Base-by-base conservation (phyloP, 2,113 vertebrate genomes). In the Podocnemis expansa region DNA sequence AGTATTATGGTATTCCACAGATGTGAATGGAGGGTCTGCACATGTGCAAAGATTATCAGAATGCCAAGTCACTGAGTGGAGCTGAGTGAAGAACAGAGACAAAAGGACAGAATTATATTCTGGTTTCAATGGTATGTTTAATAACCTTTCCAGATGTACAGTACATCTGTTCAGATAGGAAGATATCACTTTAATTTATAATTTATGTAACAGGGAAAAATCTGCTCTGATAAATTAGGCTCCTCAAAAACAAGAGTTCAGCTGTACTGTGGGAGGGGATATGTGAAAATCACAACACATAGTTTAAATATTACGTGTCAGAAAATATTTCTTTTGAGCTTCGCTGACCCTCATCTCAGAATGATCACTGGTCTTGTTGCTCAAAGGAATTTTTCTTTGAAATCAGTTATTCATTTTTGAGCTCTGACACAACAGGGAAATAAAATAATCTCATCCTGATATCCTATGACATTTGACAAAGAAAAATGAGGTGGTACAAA, bases 391-490 rank as follows among this genome's bases (percentile, higher is more conserved):
- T 95, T 96, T 88, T 84, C 92, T 97, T 96, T 95, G 95, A 95
- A 96, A 96, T 82, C 92, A 95, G 78, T 96, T 97, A 93, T 79
- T 94, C 91, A 88, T 96, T 96, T 90, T 93, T 94, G 92, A 96
- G 82, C 92, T 80, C 86, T 93, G 34, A 95, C 95, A 89, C 89
- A 96, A 95, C 89, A 52, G 92, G 91, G 38, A 93, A 95, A 96
- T 91, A 84, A 93, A 92, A 93, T 96, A 94, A 97, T 96, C 96
- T 96, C 95, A 97, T 94, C 94, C 94, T 85, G 88, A 96, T 97
- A 95, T 97, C 94, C 96, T 82, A 84, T 84, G 96, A 88, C 80
- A 91, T 97, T 96, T 91, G 91, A 89, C 82, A 82, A 84, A 87
- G 79, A 43, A 24, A 96, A 96, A 95, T 83, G 10, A 93, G 87